Evolutionary conservation across 2,113 vertebrate genomes (phyloP), one percentile per base, ranked within the genome.

Genomic region (Larimichthys crocea): DNA sequence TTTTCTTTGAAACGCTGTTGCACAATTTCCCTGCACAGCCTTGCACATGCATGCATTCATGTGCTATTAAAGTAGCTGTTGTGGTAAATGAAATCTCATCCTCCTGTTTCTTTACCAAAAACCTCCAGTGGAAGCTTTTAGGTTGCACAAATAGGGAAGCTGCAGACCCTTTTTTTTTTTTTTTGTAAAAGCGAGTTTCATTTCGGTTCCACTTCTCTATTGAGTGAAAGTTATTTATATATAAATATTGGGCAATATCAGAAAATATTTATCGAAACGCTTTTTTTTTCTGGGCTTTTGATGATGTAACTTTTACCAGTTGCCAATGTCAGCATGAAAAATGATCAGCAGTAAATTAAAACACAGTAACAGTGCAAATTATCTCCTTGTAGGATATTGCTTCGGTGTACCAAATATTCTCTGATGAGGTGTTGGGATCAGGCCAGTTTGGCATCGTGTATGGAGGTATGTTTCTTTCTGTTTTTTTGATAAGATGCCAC

Each of bases 391-490:
- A 99, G 98, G 98, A 99, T 91, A 98, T 99, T 88, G 98, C 98
- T 89, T 97, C 97, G 1, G 96, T 99, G 68, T 99, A 99, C 93
- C 98, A 99, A 85, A 99, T 99, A 91, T 99, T 99, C 96, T 97
- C 97, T 35, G 98, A 99, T 91, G 98, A 99, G 90, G 98, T 99
- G 73, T 93, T 99, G 91, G 98, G 98, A 74, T 99, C 98, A 17
- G 98, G 98, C 83, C 98, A 99, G 92, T 99, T 99, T 92, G 98
- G 98, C 79, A 98, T 99, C 44, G 98, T 99, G 42, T 99, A 99
- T 84, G 98, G 98, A 96, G 98, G 98, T 99, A 96, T 85, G 92
- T 83, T 52, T 73, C 1, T 46, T 14, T 14, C 44, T 46, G 12
- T 8, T 40, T 7, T 35, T 75, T 22, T 44, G 0, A 80, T 26